Evolutionary conservation across 2,888 invertebrate genomes (phyloP).

Genomic region (Orthosia cruda): DNA sequence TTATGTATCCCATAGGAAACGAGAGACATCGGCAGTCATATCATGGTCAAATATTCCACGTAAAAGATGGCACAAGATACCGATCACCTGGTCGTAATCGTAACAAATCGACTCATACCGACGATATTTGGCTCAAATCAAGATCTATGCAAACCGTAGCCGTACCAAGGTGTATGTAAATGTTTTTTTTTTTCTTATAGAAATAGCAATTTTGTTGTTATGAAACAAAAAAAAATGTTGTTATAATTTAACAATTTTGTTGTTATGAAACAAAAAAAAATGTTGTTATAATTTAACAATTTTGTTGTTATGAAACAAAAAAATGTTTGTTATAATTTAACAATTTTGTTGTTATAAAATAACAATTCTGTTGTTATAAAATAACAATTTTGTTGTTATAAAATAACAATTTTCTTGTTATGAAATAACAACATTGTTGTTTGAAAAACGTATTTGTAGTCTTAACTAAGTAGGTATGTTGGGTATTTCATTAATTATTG

Average conservation of each 20-base stretch:
- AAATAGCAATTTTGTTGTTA: constrained; percentile 6
- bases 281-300: too few relatives aligned
- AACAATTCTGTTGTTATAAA: too few relatives aligned
- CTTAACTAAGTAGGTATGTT: constrained; percentile 13
- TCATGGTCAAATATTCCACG: constrained; percentile 25
- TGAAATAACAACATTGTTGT: constrained; percentile 4
- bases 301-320: too few relatives aligned
- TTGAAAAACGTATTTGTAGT: neutral
- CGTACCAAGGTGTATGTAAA: constrained; percentile 50
- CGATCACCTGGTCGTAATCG: neutral
- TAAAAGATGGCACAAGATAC: constrained; percentile 13
- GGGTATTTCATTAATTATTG: constrained; percentile 22
- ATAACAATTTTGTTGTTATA: constrained; percentile 2
- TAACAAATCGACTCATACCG: neutral
- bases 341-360: too few relatives aligned
- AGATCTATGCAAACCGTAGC: constrained; percentile 29
- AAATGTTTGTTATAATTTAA: too few relatives aligned
- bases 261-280: too few relatives aligned
- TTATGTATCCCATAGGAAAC: constrained; percentile 38
- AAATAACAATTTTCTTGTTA: constrained; percentile 11
- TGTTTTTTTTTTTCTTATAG: constrained; percentile 15
- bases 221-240: too few relatives aligned
- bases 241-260: too few relatives aligned
- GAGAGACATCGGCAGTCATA: constrained; percentile 24
- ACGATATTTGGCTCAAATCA: constrained; percentile 5